Base-by-base conservation (phyloP, 1,140 invertebrate genomes). In the Diabrotica undecimpunctata region DNA sequence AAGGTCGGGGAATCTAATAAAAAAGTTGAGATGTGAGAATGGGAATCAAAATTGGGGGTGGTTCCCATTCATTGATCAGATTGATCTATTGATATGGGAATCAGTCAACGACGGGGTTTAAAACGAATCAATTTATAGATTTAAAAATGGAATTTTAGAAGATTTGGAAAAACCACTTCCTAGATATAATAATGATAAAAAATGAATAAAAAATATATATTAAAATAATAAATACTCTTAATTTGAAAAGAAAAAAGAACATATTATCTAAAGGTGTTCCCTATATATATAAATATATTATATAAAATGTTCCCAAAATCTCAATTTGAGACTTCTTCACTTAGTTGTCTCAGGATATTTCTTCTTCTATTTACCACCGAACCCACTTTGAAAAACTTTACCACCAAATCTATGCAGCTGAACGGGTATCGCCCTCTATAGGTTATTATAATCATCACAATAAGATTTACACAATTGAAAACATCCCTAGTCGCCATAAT, bases 21-120 rank as follows among this genome's bases (percentile, higher is more conserved):
- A 57, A 37, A 57, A 57, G 12, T 8, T 60, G 38, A 25, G 14
- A 51, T 14, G 12, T 50, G 38, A 60, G 38, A 60, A 60, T 50
- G 39, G 14, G 58, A 46, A 60, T 51, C 4, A n/a, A 6, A 46
- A 46, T 46, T 46, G 8, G 8, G 41, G 41, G 25, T 25, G 25
- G 25, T 25, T 46, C 41, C n/a, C 41, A 46, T 46, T 46, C 41
- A 46, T 46, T 46, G 41, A 46, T 25, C 25, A n/a, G n/a, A 46
- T 10, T 46, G 41, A 46, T 46, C 41, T n/a, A n/a, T 46, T n/a
- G 41, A 46, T 46, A 25, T 4, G 25, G 8, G 41, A 46, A 46
- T n/a, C 41, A 46, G 41, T 10, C 8, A 46, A 46, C 3, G 8
- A 46, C n/a, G 8, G 8, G 8, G n/a, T 46, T 46, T 46, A n/a